Base-by-base conservation (phyloP, 2,113 vertebrate genomes). In the Amazona vittata region DNA sequence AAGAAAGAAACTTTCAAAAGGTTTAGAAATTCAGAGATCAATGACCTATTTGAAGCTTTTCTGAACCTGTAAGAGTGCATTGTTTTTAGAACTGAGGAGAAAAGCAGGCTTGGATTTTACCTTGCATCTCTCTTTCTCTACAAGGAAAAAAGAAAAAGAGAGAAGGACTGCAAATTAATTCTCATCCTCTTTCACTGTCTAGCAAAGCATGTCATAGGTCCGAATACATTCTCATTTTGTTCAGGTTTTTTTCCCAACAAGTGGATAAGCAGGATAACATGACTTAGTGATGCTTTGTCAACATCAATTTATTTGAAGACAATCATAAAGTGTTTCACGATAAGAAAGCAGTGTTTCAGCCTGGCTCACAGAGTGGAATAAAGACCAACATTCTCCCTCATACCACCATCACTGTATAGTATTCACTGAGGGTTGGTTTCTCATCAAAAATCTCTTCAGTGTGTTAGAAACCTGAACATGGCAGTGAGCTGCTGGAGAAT, bases 251-350 rank as follows among this genome's bases (percentile, higher is more conserved):
- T 70, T 31, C 15, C 50, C 79, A 90, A 83, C 15, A 90, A 59
- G 43, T 64, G 73, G 59, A 83, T 77, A 90, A 89, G 35, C 28
- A 77, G 60, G 33, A 86, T 75, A 90, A 83, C 85, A 59, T 89
- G 79, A 83, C 76, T 86, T 90, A 90, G 64, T 60, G 88, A 83
- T 83, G 46, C 22, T 90, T 92, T 88, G 59, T 90, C 79, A 90
- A 55, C 70, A 88, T 74, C 67, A 60, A 79, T 92, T 95, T 86
- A 76, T 86, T 89, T 92, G 69, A 95, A 93, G 63, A 81, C 11
- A 75, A 89, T 84, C 77, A 84, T 73, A 81, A 96, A 93, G 15
- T 59, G 43, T 92, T 86, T 93, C 37, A 35, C 78, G 75, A 89
- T 81, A 70, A 83, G 89, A 63, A 91, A 88, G 16, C 39, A 50